phyloP scores from a whole-genome alignment of 2,113 vertebrate genomes.

The Osmerus eperlanus region DNA sequence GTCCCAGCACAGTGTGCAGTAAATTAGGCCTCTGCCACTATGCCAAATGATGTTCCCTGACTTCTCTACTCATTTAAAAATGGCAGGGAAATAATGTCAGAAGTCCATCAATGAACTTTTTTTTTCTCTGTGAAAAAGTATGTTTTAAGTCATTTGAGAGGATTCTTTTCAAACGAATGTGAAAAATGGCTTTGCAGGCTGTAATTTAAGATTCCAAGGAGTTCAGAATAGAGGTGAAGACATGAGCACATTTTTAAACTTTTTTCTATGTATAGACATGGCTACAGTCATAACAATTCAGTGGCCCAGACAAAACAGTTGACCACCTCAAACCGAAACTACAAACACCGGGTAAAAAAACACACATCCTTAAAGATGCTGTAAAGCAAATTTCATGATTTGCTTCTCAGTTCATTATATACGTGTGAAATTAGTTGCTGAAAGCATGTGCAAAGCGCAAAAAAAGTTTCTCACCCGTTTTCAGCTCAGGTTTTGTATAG shows the following conservation, averaged over 20 bases:
- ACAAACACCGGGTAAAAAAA: constrained; percentile 71
- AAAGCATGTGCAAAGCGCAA: constrained; percentile 30
- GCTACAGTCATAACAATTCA: constrained; percentile 68
- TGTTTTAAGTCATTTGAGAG: constrained; percentile 52
- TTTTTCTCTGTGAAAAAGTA: constrained; percentile 35
- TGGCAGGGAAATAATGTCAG: constrained; percentile 41
- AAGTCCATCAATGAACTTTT: constrained; percentile 44
- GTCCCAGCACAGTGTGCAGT: constrained; percentile 62
- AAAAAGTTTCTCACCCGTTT: no score
- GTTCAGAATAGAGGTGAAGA: constrained; percentile 43
- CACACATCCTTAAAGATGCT: constrained; percentile 49
- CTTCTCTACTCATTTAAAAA: constrained; percentile 35
- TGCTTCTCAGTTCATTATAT: no score
- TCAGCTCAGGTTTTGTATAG: no score
- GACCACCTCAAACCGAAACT: constrained; percentile 63
- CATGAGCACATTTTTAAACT: constrained; percentile 40
- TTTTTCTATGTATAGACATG: constrained; percentile 63
- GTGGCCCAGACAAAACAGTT: constrained; percentile 70
- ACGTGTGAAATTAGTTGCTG: no score
- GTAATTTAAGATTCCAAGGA: constrained; percentile 56
- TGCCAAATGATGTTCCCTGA: constrained; percentile 52
- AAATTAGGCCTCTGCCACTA: constrained; percentile 61
- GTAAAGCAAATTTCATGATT: no score
- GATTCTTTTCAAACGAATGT: constrained; percentile 45
- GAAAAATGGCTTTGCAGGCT: constrained; percentile 36